Conservation (phyloP, 2,888 invertebrate species). For the Branchipolynoe longqiensis region DNA sequence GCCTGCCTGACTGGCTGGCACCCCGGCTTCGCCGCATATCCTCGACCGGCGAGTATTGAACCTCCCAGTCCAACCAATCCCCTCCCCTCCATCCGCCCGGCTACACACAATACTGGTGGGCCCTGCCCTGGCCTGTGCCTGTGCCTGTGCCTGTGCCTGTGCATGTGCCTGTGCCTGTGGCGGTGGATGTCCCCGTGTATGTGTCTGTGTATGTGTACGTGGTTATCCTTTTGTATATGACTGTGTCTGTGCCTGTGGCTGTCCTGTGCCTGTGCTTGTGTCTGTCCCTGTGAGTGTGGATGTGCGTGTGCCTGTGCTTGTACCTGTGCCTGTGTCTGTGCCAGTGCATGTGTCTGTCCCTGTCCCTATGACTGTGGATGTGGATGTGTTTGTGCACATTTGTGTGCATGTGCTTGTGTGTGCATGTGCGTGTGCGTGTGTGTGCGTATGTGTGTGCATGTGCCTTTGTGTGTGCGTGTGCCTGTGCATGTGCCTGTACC, state of each 20-base stretch:
- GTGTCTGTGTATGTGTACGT: conserved; percentile 33
- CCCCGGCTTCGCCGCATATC: no score
- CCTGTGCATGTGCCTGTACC: no score
- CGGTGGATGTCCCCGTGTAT: background rate
- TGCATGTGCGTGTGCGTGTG: background rate
- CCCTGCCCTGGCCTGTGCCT: no score
- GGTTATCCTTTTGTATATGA: no score
- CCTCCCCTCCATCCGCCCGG: no score
- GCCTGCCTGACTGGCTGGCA: no score
- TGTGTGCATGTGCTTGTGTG: background rate
- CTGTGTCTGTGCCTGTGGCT: background rate
- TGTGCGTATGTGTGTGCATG: background rate
- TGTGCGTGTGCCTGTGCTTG: background rate
- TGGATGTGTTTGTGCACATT: background rate
- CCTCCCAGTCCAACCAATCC: no score
- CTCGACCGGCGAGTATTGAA: no score
- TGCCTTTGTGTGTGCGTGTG: conserved; percentile 9
- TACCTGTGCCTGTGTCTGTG: no score
- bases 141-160: no score
- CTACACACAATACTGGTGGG: no score
- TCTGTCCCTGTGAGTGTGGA: background rate
- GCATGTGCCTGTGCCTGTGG: no score
- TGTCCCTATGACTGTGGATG: background rate
- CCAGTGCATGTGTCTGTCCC: background rate
- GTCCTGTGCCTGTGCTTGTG: background rate